Evolutionary conservation across 2,113 vertebrate species (phyloP).

Genomic region (Bubo scandiacus): DNA sequence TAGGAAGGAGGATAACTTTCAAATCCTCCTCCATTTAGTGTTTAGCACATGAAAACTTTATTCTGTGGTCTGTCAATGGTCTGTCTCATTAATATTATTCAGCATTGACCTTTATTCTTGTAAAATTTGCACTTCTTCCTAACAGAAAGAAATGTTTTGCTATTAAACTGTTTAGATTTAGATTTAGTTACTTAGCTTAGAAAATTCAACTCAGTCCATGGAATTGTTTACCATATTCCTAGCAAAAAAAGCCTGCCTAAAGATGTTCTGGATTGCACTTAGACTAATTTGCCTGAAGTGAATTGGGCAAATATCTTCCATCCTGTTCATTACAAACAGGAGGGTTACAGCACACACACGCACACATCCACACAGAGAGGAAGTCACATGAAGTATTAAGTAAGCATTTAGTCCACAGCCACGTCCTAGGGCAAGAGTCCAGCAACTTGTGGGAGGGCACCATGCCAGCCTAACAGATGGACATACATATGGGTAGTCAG

Average conservation of each 20-base stretch:
- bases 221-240: neutral
- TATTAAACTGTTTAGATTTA: neutral
- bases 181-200: neutral
- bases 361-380: neutral
- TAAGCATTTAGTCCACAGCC: neutral
- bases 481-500: conserved; percentile 48
- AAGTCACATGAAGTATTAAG: conserved; percentile 34
- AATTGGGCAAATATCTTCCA: neutral
- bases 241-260: neutral
- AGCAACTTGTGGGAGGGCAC: conserved; percentile 39
- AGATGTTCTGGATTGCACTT: neutral
- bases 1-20: neutral
- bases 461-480: conserved; percentile 55
- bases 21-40: neutral
- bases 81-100: neutral
- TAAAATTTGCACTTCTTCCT: neutral
- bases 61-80: neutral
- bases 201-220: neutral
- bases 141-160: neutral
- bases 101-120: neutral
- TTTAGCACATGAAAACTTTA: neutral
- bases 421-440: conserved; percentile 9
- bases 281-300: neutral
- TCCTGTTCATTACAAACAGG: neutral
- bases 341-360: neutral